Evolutionary conservation across 2,888 invertebrate species (phyloP).

Genomic region (Operophtera brumata): DNA sequence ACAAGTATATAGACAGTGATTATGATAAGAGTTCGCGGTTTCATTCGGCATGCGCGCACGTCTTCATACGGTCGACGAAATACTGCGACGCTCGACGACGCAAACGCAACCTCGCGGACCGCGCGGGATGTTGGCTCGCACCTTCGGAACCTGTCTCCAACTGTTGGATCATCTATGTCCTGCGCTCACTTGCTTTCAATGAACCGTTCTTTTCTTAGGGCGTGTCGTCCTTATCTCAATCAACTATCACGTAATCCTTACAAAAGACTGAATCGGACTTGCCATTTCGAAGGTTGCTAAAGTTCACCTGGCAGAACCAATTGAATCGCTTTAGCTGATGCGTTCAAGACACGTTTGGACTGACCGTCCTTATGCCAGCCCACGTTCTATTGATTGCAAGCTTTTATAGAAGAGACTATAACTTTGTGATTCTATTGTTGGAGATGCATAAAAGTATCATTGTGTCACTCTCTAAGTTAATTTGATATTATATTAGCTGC

Average conservation of each 20-base stretch:
- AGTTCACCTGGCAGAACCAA: conserved; percentile 29
- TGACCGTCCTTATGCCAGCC: conserved; percentile 59
- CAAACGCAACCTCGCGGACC: conserved; percentile 48
- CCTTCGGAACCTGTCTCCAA: conserved; percentile 65
- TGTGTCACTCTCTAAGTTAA: background rate
- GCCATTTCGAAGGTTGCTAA: conserved; percentile 27
- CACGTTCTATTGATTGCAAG: conserved; percentile 46
- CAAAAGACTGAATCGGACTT: conserved; percentile 33
- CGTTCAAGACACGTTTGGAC: conserved; percentile 56
- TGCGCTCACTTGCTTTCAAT: conserved; percentile 74
- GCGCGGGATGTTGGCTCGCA: conserved; percentile 60
- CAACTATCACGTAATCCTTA: conserved; percentile 50
- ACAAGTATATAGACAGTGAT: background rate
- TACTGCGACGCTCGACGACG: conserved; percentile 60
- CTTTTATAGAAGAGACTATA: conserved; percentile 2
- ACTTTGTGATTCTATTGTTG: conserved; percentile 13
- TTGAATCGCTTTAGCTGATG: conserved; percentile 39
- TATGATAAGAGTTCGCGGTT: conserved; percentile 45
- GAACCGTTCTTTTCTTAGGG: conserved; percentile 71
- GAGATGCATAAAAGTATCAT: conserved; percentile 1
- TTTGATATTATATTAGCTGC: background rate
- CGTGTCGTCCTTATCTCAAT: conserved; percentile 61
- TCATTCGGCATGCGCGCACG: conserved; percentile 56
- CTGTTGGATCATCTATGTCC: conserved; percentile 37
- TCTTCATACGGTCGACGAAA: conserved; percentile 65